Conservation (phyloP, 2,888 invertebrate species). For the Megastigmus dorsalis region DNA sequence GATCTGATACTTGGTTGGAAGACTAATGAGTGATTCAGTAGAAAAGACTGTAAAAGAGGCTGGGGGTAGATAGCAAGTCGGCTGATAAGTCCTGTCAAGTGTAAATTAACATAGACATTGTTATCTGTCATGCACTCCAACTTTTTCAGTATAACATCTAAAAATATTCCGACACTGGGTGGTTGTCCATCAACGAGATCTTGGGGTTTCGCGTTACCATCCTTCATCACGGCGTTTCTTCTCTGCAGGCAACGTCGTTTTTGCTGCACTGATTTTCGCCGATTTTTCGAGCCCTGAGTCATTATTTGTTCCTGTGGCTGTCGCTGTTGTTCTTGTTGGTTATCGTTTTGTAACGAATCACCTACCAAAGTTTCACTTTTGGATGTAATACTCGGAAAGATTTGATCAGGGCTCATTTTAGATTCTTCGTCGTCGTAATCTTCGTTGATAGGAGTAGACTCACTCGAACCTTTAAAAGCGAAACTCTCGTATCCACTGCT, state of each 20-base stretch:
- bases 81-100: constrained; percentile 90
- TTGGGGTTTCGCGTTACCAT: not conserved
- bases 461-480: constrained; percentile 74
- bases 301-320: constrained; percentile 1
- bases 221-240: constrained; percentile 17
- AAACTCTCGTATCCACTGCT: constrained; percentile 88
- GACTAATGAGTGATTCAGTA: constrained; percentile 89
- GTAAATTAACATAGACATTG: constrained; percentile 89
- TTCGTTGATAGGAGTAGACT: constrained; percentile 73
- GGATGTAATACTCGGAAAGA: not conserved
- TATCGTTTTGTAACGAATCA: constrained; percentile 49
- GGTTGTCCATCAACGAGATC: constrained; percentile 67
- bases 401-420: constrained; percentile 4
- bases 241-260: constrained; percentile 46
- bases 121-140: constrained; percentile 89
- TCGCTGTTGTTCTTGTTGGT: not conserved
- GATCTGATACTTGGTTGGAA: constrained; percentile 94
- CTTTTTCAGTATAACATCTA: constrained; percentile 87
- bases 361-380: constrained; percentile 52
- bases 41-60: constrained; percentile 89
- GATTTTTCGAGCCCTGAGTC: not conserved
- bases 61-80: constrained; percentile 92
- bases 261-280: constrained; percentile 33
- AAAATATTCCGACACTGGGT: constrained; percentile 77
- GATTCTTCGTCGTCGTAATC: constrained; percentile 65